Evolutionary conservation across 2,113 vertebrate species (phyloP).

Genomic region (Prionailurus bengalensis): DNA sequence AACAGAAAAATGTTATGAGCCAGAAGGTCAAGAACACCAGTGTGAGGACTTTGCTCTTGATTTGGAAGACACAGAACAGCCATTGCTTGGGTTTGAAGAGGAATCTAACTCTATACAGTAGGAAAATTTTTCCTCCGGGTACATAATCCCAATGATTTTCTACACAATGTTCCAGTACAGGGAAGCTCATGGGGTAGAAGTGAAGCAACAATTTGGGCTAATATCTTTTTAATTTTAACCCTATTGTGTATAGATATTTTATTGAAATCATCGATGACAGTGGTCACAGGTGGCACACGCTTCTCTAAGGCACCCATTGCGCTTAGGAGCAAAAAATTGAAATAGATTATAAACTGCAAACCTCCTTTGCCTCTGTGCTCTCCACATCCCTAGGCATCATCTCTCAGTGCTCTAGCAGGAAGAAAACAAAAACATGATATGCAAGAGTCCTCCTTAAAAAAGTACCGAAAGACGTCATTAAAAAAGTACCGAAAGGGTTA

Average conservation of each 20-base stretch:
- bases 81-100: neutral
- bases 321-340: neutral
- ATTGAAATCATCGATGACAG: neutral
- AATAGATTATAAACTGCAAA: accelerated
- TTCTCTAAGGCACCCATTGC: neutral
- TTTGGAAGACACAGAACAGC: neutral
- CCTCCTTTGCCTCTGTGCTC: no score
- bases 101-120: neutral
- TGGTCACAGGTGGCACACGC: neutral
- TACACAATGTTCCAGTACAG: neutral
- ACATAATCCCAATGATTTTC: neutral
- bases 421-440: neutral
- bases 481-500: no score
- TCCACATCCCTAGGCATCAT: neutral
- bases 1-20: neutral
- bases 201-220: neutral
- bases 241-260: neutral
- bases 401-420: neutral
- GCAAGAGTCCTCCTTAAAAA: neutral
- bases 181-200: neutral
- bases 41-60: neutral
- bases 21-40: constrained; percentile 1
- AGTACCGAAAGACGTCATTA: neutral
- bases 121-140: neutral
- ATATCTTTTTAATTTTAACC: neutral